phyloP scores from a whole-genome alignment of 2,797 vertebrate genomes.

The Cephalopachus bancanus region DNA sequence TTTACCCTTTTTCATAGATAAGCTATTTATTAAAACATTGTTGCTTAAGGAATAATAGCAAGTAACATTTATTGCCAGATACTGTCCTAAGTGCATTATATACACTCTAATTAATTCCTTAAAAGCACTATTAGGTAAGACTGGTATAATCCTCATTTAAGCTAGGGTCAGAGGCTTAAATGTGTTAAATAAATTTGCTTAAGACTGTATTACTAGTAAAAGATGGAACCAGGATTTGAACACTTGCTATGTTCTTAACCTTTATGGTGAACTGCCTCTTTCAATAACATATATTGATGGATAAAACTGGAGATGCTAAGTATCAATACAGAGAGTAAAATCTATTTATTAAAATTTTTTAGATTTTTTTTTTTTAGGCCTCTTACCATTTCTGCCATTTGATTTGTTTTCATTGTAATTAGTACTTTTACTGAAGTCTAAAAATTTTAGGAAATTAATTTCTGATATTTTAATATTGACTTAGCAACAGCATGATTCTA shows the following conservation, averaged over 20 bases:
- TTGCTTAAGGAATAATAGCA: constrained; percentile 48
- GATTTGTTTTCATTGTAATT: constrained; percentile 55
- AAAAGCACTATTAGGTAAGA: constrained; percentile 10
- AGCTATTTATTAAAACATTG: constrained; percentile 45
- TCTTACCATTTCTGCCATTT: neutral
- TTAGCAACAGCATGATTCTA: neutral
- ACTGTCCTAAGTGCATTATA: constrained; percentile 13
- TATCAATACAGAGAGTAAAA: constrained; percentile 7
- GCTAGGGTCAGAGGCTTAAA: neutral
- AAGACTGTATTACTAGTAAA: neutral
- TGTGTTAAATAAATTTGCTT: neutral
- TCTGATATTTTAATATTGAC: constrained; percentile 3
- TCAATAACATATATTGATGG: constrained; percentile 4
- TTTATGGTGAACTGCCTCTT: neutral
- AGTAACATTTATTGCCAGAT: constrained; percentile 2
- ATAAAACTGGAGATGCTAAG: neutral
- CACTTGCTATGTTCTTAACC: neutral
- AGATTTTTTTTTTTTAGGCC: neutral
- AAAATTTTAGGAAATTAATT: constrained; percentile 49
- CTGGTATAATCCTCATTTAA: neutral
- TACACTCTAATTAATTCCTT: constrained; percentile 43
- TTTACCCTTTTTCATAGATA: constrained; percentile 41
- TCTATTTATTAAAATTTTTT: constrained; percentile 23
- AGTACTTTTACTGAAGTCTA: constrained; percentile 39
- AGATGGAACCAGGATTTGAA: neutral